A percentile compares a stretch with the other conserved stretches of the same genome.
Evolutionary conservation across 2,888 invertebrate genomes (phyloP).

Genomic region (Emmelina monodactyla): DNA sequence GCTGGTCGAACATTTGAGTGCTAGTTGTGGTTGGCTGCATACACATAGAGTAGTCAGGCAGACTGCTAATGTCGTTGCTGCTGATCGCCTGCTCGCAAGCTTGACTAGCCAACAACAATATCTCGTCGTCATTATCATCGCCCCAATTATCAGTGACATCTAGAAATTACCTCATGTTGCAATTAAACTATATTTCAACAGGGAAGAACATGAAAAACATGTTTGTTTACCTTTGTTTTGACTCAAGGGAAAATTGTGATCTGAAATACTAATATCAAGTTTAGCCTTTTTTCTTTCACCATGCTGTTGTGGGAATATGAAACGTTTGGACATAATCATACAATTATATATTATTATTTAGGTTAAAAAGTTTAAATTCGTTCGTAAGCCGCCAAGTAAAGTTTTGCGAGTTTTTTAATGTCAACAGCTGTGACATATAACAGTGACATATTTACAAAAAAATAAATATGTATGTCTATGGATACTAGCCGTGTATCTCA

Average conservation of each 20-base stretch:
- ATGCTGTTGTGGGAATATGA: conserved; percentile 31
- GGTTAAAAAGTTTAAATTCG: conserved; percentile 1
- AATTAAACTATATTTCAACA: background rate
- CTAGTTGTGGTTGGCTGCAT: conserved; percentile 47
- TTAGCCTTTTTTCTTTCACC: conserved; percentile 48
- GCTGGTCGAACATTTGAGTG: conserved; percentile 32
- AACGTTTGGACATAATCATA: conserved; percentile 53
- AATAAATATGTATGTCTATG: no score
- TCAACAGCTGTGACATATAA: no score
- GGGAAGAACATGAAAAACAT: conserved; percentile 1
- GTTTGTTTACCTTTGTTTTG: conserved; percentile 51
- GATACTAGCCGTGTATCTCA: no score
- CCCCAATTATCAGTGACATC: conserved; percentile 35
- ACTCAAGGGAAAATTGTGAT: conserved; percentile 55
- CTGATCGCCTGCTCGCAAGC: conserved; percentile 47
- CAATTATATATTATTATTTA: no score
- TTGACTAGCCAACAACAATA: conserved; percentile 52
- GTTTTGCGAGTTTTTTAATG: no score
- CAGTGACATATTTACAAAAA: no score
- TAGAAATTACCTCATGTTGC: background rate
- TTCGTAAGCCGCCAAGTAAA: no score
- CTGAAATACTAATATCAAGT: conserved; percentile 44
- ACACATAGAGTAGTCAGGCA: conserved; percentile 45
- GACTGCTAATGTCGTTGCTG: conserved; percentile 23
- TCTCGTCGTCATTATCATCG: conserved; percentile 56